Conservation (phyloP, 1,140 invertebrate species). For the Drosophila parvula region DNA sequence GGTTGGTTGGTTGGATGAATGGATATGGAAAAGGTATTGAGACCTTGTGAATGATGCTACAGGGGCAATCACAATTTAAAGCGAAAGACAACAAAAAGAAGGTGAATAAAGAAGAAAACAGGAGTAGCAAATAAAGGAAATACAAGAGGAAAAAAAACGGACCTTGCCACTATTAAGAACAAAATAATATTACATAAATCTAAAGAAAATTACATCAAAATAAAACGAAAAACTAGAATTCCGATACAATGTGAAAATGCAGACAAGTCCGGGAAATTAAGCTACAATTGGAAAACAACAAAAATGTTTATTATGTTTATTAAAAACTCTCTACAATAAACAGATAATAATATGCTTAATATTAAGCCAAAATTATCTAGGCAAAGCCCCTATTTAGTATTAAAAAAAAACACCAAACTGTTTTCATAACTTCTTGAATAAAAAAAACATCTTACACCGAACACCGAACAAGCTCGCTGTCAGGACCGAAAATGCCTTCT, state of each 20-base stretch:
- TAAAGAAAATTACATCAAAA: not conserved
- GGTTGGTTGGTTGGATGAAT: not conserved
- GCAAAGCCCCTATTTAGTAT: too few relatives aligned
- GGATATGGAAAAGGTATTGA: not conserved
- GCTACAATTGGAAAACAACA: too few relatives aligned
- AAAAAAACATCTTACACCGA: too few relatives aligned
- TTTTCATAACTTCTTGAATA: too few relatives aligned
- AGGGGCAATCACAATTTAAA: slow-evolving; percentile 43
- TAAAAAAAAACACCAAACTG: too few relatives aligned
- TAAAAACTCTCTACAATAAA: too few relatives aligned
- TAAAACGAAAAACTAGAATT: not conserved
- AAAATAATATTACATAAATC: not conserved
- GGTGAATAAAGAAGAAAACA: slow-evolving; percentile 9
- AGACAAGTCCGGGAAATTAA: too few relatives aligned
- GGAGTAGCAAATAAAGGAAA: slow-evolving; percentile 5
- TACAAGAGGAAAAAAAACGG: slow-evolving; percentile 14
- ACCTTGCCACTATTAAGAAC: not conserved
- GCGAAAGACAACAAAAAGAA: slow-evolving; percentile 40
- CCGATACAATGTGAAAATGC: too few relatives aligned
- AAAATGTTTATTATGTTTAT: too few relatives aligned
- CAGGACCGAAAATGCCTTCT: not conserved
- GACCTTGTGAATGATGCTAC: slow-evolving; percentile 40
- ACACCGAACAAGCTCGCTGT: not conserved
- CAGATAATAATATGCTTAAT: too few relatives aligned
- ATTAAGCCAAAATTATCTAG: too few relatives aligned